Evolutionary conservation across 2,797 vertebrate genomes (phyloP).

Genomic region (Phrynocephalus vlangalii): DNA sequence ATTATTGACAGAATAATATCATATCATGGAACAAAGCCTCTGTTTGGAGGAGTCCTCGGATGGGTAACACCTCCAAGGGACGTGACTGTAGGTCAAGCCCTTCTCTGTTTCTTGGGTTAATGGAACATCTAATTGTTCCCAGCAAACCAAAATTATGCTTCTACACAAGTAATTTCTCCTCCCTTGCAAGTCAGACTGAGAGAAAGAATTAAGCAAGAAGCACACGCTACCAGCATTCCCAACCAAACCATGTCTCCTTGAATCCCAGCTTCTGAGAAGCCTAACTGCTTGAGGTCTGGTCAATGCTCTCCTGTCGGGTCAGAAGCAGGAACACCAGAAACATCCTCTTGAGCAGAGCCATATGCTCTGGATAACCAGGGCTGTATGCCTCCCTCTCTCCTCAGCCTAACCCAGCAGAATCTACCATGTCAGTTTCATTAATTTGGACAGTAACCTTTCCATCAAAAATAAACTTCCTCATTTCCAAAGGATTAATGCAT

Average conservation of each 20-base stretch:
- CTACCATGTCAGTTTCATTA: constrained; percentile 42
- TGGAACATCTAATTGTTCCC: background rate
- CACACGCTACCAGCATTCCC: no score
- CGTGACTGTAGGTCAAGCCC: background rate
- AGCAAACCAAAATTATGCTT: background rate
- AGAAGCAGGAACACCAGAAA: constrained; percentile 58
- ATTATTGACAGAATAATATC: background rate
- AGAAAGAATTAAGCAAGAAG: background rate
- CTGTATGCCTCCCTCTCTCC: constrained; percentile 37
- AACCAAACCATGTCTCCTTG: constrained; percentile 25
- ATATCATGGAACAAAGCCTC: no score
- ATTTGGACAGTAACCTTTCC: background rate
- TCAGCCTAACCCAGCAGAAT: constrained; percentile 20
- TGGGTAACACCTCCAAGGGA: background rate
- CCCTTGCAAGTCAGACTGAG: background rate
- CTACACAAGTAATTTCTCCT: background rate
- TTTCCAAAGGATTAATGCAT: background rate
- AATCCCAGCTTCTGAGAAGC: constrained; percentile 50
- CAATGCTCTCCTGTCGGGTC: constrained; percentile 60
- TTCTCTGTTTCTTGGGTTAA: background rate
- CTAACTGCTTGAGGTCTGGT: constrained; percentile 61
- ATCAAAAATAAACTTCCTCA: background rate
- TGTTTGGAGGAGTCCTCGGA: no score
- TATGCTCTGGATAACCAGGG: constrained; percentile 62
- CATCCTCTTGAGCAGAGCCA: constrained; percentile 60